Percentiles rank a stretch among this genome's conserved stretches.
Evolutionary conservation across 2,113 vertebrate species (phyloP).

Genomic region (Hyla sarda): DNA sequence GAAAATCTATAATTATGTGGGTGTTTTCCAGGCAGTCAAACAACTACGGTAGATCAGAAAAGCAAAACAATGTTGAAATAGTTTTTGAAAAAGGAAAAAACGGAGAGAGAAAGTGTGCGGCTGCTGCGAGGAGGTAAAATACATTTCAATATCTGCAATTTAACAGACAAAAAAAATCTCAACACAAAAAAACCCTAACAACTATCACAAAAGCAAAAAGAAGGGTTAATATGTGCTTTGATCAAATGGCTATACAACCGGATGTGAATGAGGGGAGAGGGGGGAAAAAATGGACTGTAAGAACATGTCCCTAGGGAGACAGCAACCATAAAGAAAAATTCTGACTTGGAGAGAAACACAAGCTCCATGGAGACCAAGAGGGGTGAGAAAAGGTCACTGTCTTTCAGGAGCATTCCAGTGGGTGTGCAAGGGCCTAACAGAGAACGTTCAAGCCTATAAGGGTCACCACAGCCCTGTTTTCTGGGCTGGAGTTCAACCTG

Average conservation of each 20-base stretch:
- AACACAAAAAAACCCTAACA: background rate
- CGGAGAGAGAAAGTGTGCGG: background rate
- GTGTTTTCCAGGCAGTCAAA: slow-evolving; percentile 30
- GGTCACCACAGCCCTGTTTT: slow-evolving; percentile 56
- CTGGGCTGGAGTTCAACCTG: slow-evolving; percentile 76
- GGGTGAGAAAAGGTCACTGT: slow-evolving; percentile 71
- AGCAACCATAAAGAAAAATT: slow-evolving; percentile 59
- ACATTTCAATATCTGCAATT: background rate
- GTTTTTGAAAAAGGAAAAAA: slow-evolving; percentile 9
- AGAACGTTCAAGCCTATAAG: slow-evolving; percentile 38
- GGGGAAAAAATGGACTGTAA: slow-evolving; percentile 53
- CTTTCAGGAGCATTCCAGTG: slow-evolving; percentile 67
- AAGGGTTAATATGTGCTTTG: background rate
- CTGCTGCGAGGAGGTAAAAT: background rate
- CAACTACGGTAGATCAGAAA: slow-evolving; percentile 25
- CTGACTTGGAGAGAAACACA: slow-evolving; percentile 62
- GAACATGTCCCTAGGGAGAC: slow-evolving; percentile 59
- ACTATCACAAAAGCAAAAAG: background rate
- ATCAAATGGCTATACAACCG: background rate
- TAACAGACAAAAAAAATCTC: background rate
- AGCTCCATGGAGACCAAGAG: slow-evolving; percentile 68
- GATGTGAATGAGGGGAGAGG: slow-evolving; percentile 36
- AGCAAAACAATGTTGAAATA: slow-evolving; percentile 38
- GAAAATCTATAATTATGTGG: slow-evolving; percentile 54
- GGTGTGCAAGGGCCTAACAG: slow-evolving; percentile 25